Evolutionary conservation across 2,888 invertebrate species (phyloP).

Genomic region (Orthosia gothica): DNA sequence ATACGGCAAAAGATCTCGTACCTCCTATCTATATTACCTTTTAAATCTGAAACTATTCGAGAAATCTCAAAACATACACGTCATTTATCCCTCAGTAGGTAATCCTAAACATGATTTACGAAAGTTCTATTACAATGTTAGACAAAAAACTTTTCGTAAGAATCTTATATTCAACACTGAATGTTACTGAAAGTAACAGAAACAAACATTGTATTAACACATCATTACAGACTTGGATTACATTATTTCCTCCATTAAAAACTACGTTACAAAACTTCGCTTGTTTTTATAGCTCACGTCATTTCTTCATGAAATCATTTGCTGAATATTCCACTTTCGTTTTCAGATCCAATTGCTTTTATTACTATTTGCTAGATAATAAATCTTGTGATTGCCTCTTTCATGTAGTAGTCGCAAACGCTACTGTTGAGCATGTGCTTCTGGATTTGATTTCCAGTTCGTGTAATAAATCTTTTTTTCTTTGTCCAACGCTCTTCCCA

Average conservation of each 20-base stretch:
- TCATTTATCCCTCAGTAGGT: background rate
- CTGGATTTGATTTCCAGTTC: background rate
- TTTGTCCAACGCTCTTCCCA: too few relatives aligned
- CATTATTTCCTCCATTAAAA: conserved; percentile 58
- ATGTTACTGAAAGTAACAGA: conserved; percentile 20
- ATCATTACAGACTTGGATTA: conserved; percentile 34
- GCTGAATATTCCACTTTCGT: conserved; percentile 56
- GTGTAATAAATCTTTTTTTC: too few relatives aligned
- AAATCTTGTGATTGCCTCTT: too few relatives aligned
- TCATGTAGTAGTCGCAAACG: background rate
- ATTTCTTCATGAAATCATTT: conserved; percentile 33
- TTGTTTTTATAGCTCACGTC: background rate
- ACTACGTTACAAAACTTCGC: conserved; percentile 45
- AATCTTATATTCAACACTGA: conserved; percentile 16
- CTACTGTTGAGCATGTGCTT: background rate
- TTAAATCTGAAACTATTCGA: background rate
- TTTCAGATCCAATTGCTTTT: conserved; percentile 50
- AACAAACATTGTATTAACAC: conserved; percentile 37
- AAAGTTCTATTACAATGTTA: conserved; percentile 12
- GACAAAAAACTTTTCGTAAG: conserved; percentile 37
- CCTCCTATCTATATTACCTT: background rate
- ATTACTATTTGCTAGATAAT: too few relatives aligned
- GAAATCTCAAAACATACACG: background rate
- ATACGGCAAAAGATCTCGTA: background rate
- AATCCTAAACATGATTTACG: background rate